Evolutionary conservation across 2,888 invertebrate genomes (phyloP).

Genomic region (Macrophya annulata): DNA sequence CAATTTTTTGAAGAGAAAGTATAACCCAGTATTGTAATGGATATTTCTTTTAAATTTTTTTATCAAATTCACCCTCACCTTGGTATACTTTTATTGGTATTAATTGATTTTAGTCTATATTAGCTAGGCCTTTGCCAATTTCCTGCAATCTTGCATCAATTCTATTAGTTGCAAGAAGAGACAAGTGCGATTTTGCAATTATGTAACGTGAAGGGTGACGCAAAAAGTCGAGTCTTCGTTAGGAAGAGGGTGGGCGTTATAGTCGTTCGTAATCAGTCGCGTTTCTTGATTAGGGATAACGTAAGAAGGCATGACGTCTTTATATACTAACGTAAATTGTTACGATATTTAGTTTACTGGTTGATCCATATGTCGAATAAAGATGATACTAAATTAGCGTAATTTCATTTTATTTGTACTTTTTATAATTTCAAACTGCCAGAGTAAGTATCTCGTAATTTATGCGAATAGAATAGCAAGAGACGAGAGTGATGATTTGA

Average conservation of each 20-base stretch:
- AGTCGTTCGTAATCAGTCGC: conserved; percentile 19
- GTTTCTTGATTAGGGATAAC: conserved; percentile 11
- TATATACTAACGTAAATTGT: background rate
- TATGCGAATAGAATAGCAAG: background rate
- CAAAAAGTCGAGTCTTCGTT: conserved; percentile 18
- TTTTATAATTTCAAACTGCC: background rate
- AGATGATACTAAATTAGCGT: background rate
- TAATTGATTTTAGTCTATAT: background rate
- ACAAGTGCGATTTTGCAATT: background rate
- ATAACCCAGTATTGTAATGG: background rate
- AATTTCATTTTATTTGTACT: no score
- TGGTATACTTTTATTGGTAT: background rate
- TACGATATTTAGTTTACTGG: background rate
- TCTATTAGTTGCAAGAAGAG: background rate
- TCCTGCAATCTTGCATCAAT: background rate
- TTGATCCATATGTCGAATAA: background rate
- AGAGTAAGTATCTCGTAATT: background rate
- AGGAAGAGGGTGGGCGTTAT: background rate
- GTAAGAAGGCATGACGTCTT: conserved; percentile 26
- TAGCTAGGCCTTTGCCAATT: no score
- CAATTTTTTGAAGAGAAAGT: background rate
- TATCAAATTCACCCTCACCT: no score
- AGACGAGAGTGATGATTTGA: background rate
- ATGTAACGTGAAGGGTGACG: conserved; percentile 15
- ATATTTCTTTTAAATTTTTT: no score